Evolutionary conservation across 2,113 vertebrate genomes (phyloP).

Genomic region (Tupaia chinensis): DNA sequence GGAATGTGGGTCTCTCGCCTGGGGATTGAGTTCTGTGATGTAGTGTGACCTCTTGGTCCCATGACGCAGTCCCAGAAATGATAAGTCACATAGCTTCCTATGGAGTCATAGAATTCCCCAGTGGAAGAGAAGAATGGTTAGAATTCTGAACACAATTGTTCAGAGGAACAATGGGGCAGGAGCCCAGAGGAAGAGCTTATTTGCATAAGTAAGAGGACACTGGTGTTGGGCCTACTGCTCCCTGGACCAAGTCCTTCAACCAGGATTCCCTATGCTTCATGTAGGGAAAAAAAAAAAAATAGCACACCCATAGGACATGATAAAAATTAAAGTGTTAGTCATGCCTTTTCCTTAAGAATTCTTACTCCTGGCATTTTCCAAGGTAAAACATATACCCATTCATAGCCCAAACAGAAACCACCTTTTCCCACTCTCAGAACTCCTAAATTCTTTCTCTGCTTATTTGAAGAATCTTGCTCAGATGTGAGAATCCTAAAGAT

Average conservation of each 20-base stretch:
- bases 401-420: neutral
- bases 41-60: conserved; percentile 85
- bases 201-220: neutral
- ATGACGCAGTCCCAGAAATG: conserved; percentile 73
- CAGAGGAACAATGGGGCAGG: neutral
- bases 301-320: neutral
- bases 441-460: neutral
- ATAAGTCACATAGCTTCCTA: conserved; percentile 85
- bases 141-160: conserved; percentile 65
- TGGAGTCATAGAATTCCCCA: conserved; percentile 85
- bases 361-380: neutral
- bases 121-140: conserved; percentile 82
- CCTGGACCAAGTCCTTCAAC: neutral
- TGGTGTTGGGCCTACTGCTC: neutral
- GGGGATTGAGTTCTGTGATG: conserved; percentile 74
- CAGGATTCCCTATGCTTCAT: neutral
- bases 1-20: conserved; percentile 77
- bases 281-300: neutral
- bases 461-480: neutral
- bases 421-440: neutral
- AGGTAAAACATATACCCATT: neutral
- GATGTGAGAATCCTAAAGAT: neutral
- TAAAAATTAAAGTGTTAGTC: neutral
- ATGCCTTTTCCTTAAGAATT: neutral
- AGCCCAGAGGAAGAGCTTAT: conserved; percentile 4